Evolutionary conservation across 2,797 vertebrate genomes (phyloP).

Genomic region (Cryptoprocta ferox): DNA sequence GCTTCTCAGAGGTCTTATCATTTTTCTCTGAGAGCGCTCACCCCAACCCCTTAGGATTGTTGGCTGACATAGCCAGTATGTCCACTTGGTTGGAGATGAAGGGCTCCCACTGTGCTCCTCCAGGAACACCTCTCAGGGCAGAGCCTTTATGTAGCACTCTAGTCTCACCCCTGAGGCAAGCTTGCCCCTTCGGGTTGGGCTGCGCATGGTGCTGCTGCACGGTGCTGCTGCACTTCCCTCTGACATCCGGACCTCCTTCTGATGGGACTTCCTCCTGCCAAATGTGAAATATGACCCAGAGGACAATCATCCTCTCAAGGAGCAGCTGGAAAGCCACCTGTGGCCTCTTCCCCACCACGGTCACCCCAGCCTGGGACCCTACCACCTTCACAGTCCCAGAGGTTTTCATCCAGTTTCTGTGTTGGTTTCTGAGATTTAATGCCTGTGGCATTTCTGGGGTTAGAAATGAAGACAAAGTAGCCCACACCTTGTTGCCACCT

Average conservation of each 20-base stretch:
- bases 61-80: too few relatives aligned
- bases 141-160: not conserved
- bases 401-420: not conserved
- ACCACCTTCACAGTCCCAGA: not conserved
- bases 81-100: not conserved
- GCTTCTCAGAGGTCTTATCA: not conserved
- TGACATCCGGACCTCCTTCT: not conserved
- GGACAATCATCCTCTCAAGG: not conserved
- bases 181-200: too few relatives aligned
- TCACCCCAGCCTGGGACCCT: not conserved
- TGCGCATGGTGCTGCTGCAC: rapidly evolving
- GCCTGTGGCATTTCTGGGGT: not conserved
- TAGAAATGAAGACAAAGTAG: not conserved
- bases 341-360: too few relatives aligned
- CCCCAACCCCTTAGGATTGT: rapidly evolving
- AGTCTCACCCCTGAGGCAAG: not conserved
- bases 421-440: not conserved
- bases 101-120: not conserved
- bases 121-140: not conserved
- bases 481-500: too few relatives aligned
- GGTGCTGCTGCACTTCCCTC: not conserved
- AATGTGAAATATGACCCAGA: not conserved
- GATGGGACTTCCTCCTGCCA: not conserved
- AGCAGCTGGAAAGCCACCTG: not conserved
- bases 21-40: too few relatives aligned